Evolutionary conservation across 2,797 vertebrate genomes (phyloP), one percentile per base, ranked within the genome.

Genomic region (Columba guinea): DNA sequence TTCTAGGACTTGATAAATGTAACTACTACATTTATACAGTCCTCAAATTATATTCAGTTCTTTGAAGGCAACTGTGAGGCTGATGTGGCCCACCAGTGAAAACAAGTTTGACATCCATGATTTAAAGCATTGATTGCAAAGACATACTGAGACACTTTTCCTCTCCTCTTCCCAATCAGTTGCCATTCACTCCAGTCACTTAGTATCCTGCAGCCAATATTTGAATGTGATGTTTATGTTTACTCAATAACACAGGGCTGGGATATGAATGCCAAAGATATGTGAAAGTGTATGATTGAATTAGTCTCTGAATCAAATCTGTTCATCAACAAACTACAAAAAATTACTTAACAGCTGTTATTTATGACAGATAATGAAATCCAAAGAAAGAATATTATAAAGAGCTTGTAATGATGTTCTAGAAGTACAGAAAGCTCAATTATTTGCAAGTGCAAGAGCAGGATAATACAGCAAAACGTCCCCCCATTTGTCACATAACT

Each of bases 241-340:
- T 48, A 11, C 32, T 37, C 16, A 3, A 34, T 5, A 34, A 34
- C 28, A n/a, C 39, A 56, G 3, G 2, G 2, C 49, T 52, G 41
- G 35, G n/a, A 20, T 62, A 21, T 7, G 37, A 26, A 63, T 58
- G 52, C n/a, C 63, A n/a, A 39, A 84, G 37, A 11, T 13, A 32
- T 13, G 14, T 2, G 1, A 32, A 39, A 58, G n/a, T 21, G 6
- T 79, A 68, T 1, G 0, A 5, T 32, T 68, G 55, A 32, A 46
- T 58, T 32, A 15, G 34, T 32, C 28, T 69, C 49, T n/a, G 30
- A 48, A 44, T 32, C 26, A 23, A 64, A 87, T 30, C 16, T 75
- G 46, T 20, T 89, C 41, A 70, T 64, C 70, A 70, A 17, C 37
- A 48, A 32, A n/a, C 16, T 23, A 5, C 4, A 53, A 28, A 64